A percentile compares a stretch with the other conserved stretches of the same genome.
phyloP scores from a whole-genome alignment of 2,113 vertebrate genomes.

The Bufo gargarizans region DNA sequence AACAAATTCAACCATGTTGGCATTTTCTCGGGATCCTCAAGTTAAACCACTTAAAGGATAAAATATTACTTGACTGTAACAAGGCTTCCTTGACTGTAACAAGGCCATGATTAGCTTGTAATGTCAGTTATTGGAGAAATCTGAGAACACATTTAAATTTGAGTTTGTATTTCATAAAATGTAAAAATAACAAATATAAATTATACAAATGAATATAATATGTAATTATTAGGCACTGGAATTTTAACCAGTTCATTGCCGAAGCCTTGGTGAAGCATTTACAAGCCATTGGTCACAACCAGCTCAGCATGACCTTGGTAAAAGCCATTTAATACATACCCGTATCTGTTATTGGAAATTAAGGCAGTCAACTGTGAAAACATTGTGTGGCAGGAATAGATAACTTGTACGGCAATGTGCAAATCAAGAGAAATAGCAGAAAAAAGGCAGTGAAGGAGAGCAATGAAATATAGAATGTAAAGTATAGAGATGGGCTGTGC shows the following conservation, averaged over 20 bases:
- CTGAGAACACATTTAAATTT: background rate
- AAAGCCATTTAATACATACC: constrained; percentile 37
- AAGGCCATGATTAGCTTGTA: background rate
- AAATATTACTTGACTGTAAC: background rate
- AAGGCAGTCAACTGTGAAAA: constrained; percentile 39
- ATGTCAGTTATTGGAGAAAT: background rate
- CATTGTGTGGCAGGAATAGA: constrained; percentile 15
- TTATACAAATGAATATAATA: background rate
- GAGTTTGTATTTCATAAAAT: background rate
- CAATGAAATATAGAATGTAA: background rate
- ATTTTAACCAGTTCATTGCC: background rate
- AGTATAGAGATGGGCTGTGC: background rate
- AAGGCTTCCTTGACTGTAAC: background rate
- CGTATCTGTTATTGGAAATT: constrained; percentile 32
- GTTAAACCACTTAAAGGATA: background rate
- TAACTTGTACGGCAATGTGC: background rate
- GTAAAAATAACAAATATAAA: background rate
- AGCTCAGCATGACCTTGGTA: constrained; percentile 45
- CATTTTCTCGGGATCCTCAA: background rate
- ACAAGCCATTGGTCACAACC: constrained; percentile 31
- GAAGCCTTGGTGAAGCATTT: background rate
- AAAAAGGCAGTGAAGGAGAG: background rate
- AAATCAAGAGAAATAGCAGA: background rate
- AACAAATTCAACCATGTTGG: background rate
- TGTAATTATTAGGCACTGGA: background rate